Conservation (phyloP, 2,888 invertebrate genomes). For the Hanleya hanleyi region DNA sequence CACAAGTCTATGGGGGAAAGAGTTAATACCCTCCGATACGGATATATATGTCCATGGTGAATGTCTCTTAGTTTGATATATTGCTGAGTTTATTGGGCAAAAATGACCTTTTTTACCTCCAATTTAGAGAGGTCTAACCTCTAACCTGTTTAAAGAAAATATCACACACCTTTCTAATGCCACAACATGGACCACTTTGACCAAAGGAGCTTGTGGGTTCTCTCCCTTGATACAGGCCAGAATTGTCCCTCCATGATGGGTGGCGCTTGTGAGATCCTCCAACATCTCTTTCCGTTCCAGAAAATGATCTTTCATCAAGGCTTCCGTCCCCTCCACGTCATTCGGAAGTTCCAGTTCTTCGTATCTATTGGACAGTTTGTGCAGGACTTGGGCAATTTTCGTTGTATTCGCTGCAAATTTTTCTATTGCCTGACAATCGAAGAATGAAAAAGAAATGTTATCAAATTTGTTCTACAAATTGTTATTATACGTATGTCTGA, state of each 20-base stretch:
- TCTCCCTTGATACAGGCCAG: constrained; percentile 77
- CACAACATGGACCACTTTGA: constrained; percentile 82
- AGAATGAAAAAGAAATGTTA: too few species aligned
- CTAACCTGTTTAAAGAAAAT: too few species aligned
- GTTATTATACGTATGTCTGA: too few species aligned
- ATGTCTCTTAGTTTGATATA: too few species aligned
- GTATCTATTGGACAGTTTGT: constrained; percentile 89
- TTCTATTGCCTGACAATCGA: constrained; percentile 85
- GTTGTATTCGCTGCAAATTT: constrained; percentile 94
- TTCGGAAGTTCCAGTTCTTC: constrained; percentile 95
- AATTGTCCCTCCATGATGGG: constrained; percentile 90
- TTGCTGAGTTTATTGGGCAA: too few species aligned
- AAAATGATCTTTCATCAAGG: constrained; percentile 83
- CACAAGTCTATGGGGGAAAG: too few species aligned
- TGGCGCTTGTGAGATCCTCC: constrained; percentile 89
- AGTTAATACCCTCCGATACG: too few species aligned
- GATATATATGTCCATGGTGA: too few species aligned
- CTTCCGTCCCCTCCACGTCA: constrained; percentile 91
- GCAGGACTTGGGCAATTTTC: constrained; percentile 89
- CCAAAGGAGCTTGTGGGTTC: constrained; percentile 50
- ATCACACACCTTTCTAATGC: constrained; percentile 87
- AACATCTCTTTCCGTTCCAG: constrained; percentile 72
- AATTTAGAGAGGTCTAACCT: too few species aligned
- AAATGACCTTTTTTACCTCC: too few species aligned
- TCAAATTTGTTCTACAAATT: too few species aligned